Evolutionary conservation across 1,140 invertebrate genomes (phyloP), one percentile per base, ranked within the genome.

Genomic region (Bombus turneri): DNA sequence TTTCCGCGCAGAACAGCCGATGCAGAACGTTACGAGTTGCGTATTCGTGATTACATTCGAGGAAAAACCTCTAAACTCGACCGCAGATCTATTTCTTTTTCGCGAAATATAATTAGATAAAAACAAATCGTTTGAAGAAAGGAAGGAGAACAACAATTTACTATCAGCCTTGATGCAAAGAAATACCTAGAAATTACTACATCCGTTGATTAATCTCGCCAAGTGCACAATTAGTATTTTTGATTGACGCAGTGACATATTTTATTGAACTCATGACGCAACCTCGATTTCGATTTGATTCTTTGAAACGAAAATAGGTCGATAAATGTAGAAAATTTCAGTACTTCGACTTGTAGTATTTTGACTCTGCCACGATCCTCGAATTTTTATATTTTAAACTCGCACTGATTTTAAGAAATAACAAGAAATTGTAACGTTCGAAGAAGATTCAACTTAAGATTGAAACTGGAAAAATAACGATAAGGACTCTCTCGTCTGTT

Each of bases 11-110:
- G 41, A 47, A 68, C 39, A 83, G 31, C 34, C 77, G 72, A 84
- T 84, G 81, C 87, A 81, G 66, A 88, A 88, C 84, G 53, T 80
- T 72, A 43, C 72, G 41, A 76, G 75, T 78, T 71, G 59, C 34
- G 53, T 74, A 64, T 71, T 53, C 39, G 37, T 76, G 79, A 76
- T 59, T 69, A 57, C 53, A 8, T 57, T 22, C 3, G 15, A 39
- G 22, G 28, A 47, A 31, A 22, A 37, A 47, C 5, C 15, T 82
- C 28, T 3, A 31, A 69, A 77, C 9, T 4, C n/a, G 37, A 64
- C 22, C 31, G 25, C 25, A 22, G 47, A 18, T 31, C 28, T 41
- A 18, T 62, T n/a, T 43, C 18, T 31, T 13, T 34, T 28, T 12
- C 2, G 31, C 28, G 10, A 62, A 62, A 62, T n/a, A 66, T 34